phyloP scores from a whole-genome alignment of 64 coral and sea anemone genomes.

The Porites australiensis region DNA sequence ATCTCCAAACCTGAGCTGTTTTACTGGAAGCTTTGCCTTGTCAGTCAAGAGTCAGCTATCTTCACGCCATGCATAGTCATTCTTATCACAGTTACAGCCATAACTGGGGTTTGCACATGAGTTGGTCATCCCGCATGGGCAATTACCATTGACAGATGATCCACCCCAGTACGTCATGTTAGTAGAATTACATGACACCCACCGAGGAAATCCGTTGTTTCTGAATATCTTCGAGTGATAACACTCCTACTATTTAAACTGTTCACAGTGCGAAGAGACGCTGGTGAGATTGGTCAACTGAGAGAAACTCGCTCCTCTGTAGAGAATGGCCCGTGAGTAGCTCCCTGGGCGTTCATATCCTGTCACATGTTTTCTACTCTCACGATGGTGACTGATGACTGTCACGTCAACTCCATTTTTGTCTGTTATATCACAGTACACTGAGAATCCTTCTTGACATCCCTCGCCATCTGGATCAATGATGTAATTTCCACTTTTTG shows the following conservation, averaged over 20 bases:
- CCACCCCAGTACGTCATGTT: slow-evolving; percentile 12
- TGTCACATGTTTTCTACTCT: slow-evolving; percentile 21
- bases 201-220: not conserved
- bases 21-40: not conserved
- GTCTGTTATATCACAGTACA: slow-evolving; percentile 63
- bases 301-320: not conserved
- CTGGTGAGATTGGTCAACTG: slow-evolving; percentile 12
- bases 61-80: no score
- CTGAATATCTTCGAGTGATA: not conserved
- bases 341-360: not conserved
- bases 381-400: slow-evolving; percentile 42
- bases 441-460: slow-evolving; percentile 5
- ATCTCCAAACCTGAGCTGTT: slow-evolving; percentile 4
- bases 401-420: slow-evolving; percentile 59
- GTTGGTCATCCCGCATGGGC: no score
- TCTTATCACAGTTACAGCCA: no score
- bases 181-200: not conserved
- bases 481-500: slow-evolving; percentile 41
- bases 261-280: slow-evolving; percentile 45
- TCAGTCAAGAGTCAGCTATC: not conserved
- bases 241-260: slow-evolving; percentile 67
- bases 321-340: slow-evolving; percentile 28
- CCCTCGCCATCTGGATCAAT: slow-evolving; percentile 24
- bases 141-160: not conserved
- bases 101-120: not conserved